These are phyloP conservation scores for Philopotamus ludificatus DNA, from an alignment of 1,140 invertebrate genomes.

Conservation along the genomic window DNA sequence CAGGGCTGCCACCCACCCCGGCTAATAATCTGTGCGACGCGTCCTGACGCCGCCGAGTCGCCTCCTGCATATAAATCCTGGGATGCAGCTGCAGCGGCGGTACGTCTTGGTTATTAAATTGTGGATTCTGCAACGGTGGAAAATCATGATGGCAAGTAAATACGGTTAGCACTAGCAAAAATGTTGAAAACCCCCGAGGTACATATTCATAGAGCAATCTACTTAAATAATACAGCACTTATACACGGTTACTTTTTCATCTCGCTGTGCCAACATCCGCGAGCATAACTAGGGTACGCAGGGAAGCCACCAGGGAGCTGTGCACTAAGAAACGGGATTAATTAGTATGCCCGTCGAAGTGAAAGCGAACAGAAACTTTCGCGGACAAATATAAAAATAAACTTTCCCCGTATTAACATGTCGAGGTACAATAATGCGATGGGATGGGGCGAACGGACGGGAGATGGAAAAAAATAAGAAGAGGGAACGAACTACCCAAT, in stretches of 20 bases:
- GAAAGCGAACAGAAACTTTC: not conserved
- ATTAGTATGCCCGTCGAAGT: not conserved
- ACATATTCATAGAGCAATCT: too few relatives aligned
- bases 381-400: not conserved
- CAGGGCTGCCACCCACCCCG: constrained; percentile 12
- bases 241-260: too few relatives aligned
- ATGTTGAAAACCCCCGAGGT: too few relatives aligned
- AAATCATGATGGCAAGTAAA: too few relatives aligned
- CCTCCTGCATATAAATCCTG: constrained; percentile 11
- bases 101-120: not conserved
- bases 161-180: too few relatives aligned
- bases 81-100: not conserved
- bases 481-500: constrained; percentile 1
- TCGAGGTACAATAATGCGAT: not conserved
- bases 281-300: too few relatives aligned
- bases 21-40: constrained; percentile 36
- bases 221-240: too few relatives aligned
- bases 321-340: not conserved
- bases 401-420: not conserved
- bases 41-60: constrained; percentile 18
- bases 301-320: too few relatives aligned
- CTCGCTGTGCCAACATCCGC: too few relatives aligned
- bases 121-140: not conserved
- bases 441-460: not conserved
- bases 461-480: not conserved